These are phyloP conservation scores for Hydractinia symbiolongicarpus DNA, from an alignment of 30 jellyfish, hydroid and myxozoan genomes.

Conservation along the genomic window DNA sequence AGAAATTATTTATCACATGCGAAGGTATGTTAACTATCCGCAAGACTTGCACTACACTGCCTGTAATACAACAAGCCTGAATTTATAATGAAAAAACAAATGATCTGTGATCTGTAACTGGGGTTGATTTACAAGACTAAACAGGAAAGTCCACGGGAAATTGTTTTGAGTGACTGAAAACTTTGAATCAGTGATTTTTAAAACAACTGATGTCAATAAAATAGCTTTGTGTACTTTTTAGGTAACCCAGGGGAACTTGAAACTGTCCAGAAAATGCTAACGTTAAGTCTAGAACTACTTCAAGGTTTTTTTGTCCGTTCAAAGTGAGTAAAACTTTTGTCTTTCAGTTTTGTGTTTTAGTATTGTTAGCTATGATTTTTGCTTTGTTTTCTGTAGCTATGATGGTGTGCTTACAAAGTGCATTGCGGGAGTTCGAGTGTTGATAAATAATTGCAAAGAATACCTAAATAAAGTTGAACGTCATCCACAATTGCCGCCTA, in stretches of 20 bases:
- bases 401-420: slow-evolving; percentile 61
- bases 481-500: background rate
- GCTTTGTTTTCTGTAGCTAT: slow-evolving; percentile 38
- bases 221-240: background rate
- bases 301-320: slow-evolving; percentile 30
- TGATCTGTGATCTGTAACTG: too few species aligned
- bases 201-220: background rate
- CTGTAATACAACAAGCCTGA: too few species aligned
- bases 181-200: too few species aligned
- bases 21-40: slow-evolving; percentile 36
- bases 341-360: background rate
- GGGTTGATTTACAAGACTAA: too few species aligned
- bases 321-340: slow-evolving; percentile 21
- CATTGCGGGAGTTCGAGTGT: slow-evolving; percentile 63
- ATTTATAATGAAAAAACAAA: too few species aligned
- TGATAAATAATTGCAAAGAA: slow-evolving; percentile 42
- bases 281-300: slow-evolving; percentile 9
- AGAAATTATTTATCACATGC: slow-evolving; percentile 34
- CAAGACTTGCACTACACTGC: background rate
- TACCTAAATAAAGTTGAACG: background rate
- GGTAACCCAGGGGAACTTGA: slow-evolving; percentile 5
- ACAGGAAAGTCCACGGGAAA: too few species aligned
- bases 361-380: background rate
- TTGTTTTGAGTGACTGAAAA: too few species aligned
- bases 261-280: background rate